A percentile compares a stretch with the other conserved stretches of the same genome.
These are phyloP conservation scores for Pollenia amentaria DNA, from an alignment of 2,888 invertebrate species.

Conservation along the genomic window DNA sequence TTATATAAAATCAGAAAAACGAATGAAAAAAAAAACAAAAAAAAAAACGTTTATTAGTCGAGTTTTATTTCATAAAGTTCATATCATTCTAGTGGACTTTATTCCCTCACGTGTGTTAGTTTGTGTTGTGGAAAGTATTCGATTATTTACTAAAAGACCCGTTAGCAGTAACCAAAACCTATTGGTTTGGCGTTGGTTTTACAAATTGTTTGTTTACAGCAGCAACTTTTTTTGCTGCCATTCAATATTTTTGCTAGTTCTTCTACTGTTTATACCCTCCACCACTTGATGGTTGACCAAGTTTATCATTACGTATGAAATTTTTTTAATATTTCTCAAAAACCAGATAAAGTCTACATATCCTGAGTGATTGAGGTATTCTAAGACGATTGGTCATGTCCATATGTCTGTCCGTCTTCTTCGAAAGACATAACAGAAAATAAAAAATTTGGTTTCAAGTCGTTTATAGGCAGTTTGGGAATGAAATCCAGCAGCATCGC, in stretches of 20 bases:
- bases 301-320: not conserved
- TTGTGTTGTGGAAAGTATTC: not conserved
- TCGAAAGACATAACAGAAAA: too few relatives aligned
- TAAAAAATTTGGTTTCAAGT: too few relatives aligned
- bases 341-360: too few relatives aligned
- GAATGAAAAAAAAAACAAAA: not conserved
- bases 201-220: not conserved
- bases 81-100: not conserved
- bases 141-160: not conserved
- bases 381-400: too few relatives aligned
- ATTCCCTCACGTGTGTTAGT: not conserved
- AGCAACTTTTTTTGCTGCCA: not conserved
- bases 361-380: too few relatives aligned
- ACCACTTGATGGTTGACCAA: too few relatives aligned
- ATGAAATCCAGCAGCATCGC: too few relatives aligned
- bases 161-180: not conserved
- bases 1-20: not conserved
- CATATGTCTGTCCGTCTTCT: too few relatives aligned
- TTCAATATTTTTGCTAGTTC: not conserved
- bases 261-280: not conserved
- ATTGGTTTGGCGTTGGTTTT: conserved; percentile 7
- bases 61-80: conserved; percentile 41
- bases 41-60: conserved; percentile 38
- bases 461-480: too few relatives aligned
- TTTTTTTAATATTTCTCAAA: too few relatives aligned